Evolutionary conservation across 2,113 vertebrate species (phyloP), one percentile per base, ranked within the genome.

Genomic region (Colius striatus): DNA sequence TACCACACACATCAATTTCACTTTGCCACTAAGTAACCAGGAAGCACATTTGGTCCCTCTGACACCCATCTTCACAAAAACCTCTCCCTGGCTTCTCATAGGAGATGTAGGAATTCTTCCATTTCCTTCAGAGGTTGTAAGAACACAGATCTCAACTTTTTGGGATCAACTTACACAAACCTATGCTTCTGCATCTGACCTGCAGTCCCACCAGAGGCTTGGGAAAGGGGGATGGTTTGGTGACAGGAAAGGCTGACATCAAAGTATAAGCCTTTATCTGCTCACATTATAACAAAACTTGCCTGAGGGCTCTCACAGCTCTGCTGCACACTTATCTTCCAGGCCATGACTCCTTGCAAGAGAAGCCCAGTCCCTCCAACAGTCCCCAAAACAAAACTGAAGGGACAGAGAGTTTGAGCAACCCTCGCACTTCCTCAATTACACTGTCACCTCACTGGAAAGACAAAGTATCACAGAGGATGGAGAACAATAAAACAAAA

Each of bases 171-270:
- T 51, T 19, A 74, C 36, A 92, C 14, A 66, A 53, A 81, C 12
- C 10, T 47, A 0, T 11, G 32, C 45, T 51, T 55, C 72, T 79
- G 62, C 16, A 27, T 25, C 41, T 79, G 32, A 16, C 61, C 34
- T 30, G 21, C 7, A 66, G n/a, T 74, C 47, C 41, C 19, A 38
- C 13, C 11, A 14, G 11, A 22, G 7, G 6, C 29, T 29, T 9
- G 41, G 53, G 30, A 57, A 62, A 47, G 22, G 21, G 10, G 2
- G 9, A 66, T 36, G 5, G 22, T 62, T 62, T 72, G 76, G 19
- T 0, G 2, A 7, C 41, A 4, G 1, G 34, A 62, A 25, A 20
- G 30, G 30, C 27, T 76, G n/a, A 30, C 15, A 43, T 5, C 9
- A 17, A 43, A 43, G 16, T 30, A 7, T 47, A 61, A 72, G 20